Evolutionary conservation across 1,140 invertebrate species (phyloP), one percentile per base, ranked within the genome.

Genomic region (Apis cerana): DNA sequence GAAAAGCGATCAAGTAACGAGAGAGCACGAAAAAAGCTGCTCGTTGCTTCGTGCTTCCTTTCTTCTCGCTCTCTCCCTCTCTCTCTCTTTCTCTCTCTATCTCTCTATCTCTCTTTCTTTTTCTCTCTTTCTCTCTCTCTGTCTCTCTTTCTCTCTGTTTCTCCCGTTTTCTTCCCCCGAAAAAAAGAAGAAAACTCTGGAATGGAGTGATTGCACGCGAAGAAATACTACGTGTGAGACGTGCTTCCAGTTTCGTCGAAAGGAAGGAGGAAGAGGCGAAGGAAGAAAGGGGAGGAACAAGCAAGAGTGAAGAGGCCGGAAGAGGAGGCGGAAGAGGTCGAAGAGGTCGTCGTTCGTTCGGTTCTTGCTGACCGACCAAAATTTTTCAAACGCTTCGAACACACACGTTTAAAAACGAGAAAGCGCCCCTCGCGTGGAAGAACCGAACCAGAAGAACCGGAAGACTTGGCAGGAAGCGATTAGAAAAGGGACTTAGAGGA

Each of bases 1-100:
- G 65, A 3, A 72, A 68, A 82, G 75, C 70, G 84, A 83, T 59
- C 72, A 77, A 72, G 78, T 68, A 75, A 78, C 69, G 84, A 83
- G 64, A 83, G 64, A 77, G 54, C 61, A 54, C 72, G 72, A 71
- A 33, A 58, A 56, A 65, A 72, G 64, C 74, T 79, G 64, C 74
- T 79, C 61, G 75, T 77, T 48, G 19, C 72, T 62, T 52, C n/a
- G 33, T 19, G 11, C 72, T 64, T 82, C 62, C 72, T 33, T 33
- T 61, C 56, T 68, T 75, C 48, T 50, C 68, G 81, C 72, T 69
- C 61, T 58, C 61, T 62, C 9, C 33, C 15, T 43, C 68, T 27
- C 27, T 48, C 0, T n/a, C 21, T 50, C n/a, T 50, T 10, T 15
- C 33, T 43, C 2, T 33, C 33, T 33, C 2, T 33, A 1, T 19